Conservation (phyloP, 2,888 invertebrate species). For the Lypha dubia region DNA sequence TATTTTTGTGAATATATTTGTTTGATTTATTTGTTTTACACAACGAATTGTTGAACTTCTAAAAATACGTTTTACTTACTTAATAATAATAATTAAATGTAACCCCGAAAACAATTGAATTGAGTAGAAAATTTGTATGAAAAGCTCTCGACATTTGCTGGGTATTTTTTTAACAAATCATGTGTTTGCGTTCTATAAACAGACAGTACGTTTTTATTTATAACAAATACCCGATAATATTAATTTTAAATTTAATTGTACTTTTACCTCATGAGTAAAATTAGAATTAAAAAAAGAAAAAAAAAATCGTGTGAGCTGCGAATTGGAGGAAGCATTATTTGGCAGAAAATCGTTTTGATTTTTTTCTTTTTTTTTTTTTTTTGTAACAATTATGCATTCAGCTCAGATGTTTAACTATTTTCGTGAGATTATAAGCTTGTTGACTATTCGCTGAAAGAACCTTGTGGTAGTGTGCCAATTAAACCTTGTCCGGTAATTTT, state of each 20-base stretch:
- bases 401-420: too few relatives aligned
- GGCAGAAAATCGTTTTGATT: background rate
- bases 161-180: too few relatives aligned
- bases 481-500: background rate
- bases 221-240: background rate
- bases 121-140: too few relatives aligned
- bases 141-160: too few relatives aligned
- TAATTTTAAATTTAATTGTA: slow-evolving; percentile 3
- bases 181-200: too few relatives aligned
- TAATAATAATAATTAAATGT: too few relatives aligned
- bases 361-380: too few relatives aligned
- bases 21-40: background rate
- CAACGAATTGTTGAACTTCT: slow-evolving; percentile 14
- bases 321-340: background rate
- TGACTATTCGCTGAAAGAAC: too few relatives aligned
- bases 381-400: too few relatives aligned
- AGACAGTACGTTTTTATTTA: background rate
- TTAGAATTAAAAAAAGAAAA: background rate
- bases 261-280: slow-evolving; percentile 31
- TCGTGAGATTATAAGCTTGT: too few relatives aligned
- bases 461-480: too few relatives aligned
- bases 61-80: slow-evolving; percentile 25
- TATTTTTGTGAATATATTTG: background rate
- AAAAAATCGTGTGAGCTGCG: background rate
- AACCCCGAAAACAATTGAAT: too few relatives aligned